phyloP scores from a whole-genome alignment of 2,888 invertebrate genomes.

The Schizotus pectinicornis region DNA sequence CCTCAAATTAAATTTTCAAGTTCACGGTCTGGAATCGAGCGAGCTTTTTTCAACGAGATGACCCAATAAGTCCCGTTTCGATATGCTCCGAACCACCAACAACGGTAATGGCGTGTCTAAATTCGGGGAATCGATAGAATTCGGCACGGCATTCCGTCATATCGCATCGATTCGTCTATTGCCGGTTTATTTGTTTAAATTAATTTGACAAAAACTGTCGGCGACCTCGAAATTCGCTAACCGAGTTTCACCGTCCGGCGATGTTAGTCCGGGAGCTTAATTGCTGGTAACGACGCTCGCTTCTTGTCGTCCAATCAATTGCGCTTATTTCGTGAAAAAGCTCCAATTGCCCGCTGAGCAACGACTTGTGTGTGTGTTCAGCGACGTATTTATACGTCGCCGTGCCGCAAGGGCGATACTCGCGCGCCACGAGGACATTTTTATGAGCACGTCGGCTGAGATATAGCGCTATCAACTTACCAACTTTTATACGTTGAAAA shows the following conservation, averaged over 20 bases:
- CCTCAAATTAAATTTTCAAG: conserved; percentile 25
- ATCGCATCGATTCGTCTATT: background rate
- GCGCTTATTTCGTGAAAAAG: conserved; percentile 12
- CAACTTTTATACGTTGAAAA: conserved; percentile 58
- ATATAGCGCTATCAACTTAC: conserved; percentile 61
- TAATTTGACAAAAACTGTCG: too few species aligned
- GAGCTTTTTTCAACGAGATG: too few species aligned
- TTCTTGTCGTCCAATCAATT: conserved; percentile 22
- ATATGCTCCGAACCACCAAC: too few species aligned
- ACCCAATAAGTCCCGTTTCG: too few species aligned
- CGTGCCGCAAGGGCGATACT: conserved; percentile 49
- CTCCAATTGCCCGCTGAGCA: conserved; percentile 11
- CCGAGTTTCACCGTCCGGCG: too few species aligned
- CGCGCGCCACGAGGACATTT: conserved; percentile 55
- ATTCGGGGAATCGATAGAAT: background rate
- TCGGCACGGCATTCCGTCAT: background rate
- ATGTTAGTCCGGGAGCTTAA: conserved; percentile 5
- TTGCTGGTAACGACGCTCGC: conserved; percentile 15
- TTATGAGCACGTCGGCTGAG: conserved; percentile 58
- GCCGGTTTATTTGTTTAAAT: too few species aligned
- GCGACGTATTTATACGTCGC: conserved; percentile 47
- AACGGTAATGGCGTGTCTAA: background rate
- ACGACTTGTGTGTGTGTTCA: conserved; percentile 9
- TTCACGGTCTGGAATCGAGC: conserved; percentile 12
- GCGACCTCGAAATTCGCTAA: too few species aligned